A percentile compares a stretch with the other conserved stretches of the same genome.
These are phyloP conservation scores for Ceramica pisi DNA, from an alignment of 2,888 invertebrate species.

Conservation along the genomic window DNA sequence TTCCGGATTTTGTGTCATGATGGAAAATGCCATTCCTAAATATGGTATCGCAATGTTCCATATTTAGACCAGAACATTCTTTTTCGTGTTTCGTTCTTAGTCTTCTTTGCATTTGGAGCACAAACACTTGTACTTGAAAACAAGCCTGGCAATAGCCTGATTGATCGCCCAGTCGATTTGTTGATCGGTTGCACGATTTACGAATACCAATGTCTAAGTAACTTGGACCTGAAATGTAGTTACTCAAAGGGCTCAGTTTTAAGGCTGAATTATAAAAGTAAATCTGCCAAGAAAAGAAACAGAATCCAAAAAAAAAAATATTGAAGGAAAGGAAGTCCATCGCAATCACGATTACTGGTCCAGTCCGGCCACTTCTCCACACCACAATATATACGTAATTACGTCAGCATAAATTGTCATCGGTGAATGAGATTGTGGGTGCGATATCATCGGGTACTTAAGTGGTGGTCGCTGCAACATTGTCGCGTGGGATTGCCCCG, in stretches of 20 bases:
- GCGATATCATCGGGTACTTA: conserved; percentile 54
- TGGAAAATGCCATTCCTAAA: conserved; percentile 20
- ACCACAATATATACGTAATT: conserved; percentile 52
- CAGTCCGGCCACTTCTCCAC: conserved; percentile 41
- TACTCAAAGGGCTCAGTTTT: not conserved
- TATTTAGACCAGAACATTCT: conserved; percentile 30
- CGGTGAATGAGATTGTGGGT: conserved; percentile 54
- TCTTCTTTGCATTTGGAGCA: conserved; percentile 22
- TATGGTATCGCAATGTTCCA: conserved; percentile 27
- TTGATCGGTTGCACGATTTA: conserved; percentile 12
- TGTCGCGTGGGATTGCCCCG: conserved; percentile 64
- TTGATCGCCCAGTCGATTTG: conserved; percentile 16
- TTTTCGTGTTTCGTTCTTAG: conserved; percentile 8
- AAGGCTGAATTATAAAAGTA: not conserved
- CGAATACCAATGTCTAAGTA: conserved; percentile 15
- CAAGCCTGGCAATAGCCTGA: not conserved
- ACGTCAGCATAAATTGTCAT: conserved; percentile 56
- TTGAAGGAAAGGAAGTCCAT: conserved; percentile 7
- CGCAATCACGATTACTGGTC: conserved; percentile 40
- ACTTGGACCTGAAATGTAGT: not conserved
- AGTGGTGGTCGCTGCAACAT: conserved; percentile 59
- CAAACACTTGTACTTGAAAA: not conserved
- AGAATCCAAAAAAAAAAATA: conserved; percentile 14
- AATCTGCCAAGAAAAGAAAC: not conserved
- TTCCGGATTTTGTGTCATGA: conserved; percentile 44